Base-by-base conservation (phyloP, 2,113 vertebrate genomes). In the Tichodroma muraria region DNA sequence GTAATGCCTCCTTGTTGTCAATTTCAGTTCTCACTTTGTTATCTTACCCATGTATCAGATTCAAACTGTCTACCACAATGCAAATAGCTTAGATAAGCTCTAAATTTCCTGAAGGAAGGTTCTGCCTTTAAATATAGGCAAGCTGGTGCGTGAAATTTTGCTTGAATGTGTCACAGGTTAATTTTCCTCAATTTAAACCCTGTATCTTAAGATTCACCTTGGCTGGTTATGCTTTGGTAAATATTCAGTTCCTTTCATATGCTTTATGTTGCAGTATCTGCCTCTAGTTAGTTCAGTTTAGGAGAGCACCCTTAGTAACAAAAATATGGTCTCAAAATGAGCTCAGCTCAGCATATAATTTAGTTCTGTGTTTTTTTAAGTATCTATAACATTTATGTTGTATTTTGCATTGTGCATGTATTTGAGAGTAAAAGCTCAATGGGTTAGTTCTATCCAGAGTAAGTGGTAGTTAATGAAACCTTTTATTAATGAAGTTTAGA, bases 401-500 rank as follows among this genome's bases (percentile, higher is more conserved):
- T 81, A 33, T 54, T 88, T 90, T 91, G 11, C 30, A 25, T 70
- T 93, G 20, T 65, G 82, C 23, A 25, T 61, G 9, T 75, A 69
- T 86, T 72, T 65, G 35, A 85, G 30, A 87, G 50, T 85, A 69
- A 87, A 83, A 91, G 31, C 64, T 79, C 6, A 0, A 53, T 79
- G 83, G 61, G 31, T 91, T 97, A 92, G 30, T 57, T 92, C 71
- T 94, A 82, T 71, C 50, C 54, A 68, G 35, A 45, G 35, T 60
- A 81, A 90, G 72, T 94, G 24, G 24, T 93, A 94, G 92, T 57
- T 93, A 91, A 93, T 96, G 93, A 98, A 97, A 97, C 80, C 75
- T 94, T 95, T 94, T 91, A 96, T 97, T 98, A 97, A 75, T 92
- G 91, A 97, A 95, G 78, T 97, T 97, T 91, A 95, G 89, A 92